Evolutionary conservation across 2,797 vertebrate genomes (phyloP).

Genomic region (Rhynchotus rufescens): DNA sequence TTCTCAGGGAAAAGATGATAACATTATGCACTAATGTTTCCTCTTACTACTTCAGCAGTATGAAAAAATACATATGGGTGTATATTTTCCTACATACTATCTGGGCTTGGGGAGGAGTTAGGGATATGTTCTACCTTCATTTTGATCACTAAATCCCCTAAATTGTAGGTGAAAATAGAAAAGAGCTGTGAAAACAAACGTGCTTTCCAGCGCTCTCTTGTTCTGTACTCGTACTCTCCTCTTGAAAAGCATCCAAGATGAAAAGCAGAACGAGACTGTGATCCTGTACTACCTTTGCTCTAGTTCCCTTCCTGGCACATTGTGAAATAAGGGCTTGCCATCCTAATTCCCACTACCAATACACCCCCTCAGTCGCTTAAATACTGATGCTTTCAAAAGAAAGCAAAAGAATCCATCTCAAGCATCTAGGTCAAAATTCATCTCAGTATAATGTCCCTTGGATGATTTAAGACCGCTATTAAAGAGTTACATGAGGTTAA

Average conservation of each 20-base stretch:
- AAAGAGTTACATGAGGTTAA: not conserved
- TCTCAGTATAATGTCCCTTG: not conserved
- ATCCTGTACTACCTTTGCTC: not conserved
- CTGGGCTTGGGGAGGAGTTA: not conserved
- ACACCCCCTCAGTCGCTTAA: not conserved
- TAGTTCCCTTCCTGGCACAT: not conserved
- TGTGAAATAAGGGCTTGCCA: not conserved
- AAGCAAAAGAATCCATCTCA: not conserved
- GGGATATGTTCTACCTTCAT: not conserved
- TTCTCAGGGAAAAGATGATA: not conserved
- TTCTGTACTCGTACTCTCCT: not conserved
- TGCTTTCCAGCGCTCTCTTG: not conserved
- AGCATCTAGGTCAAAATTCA: not conserved
- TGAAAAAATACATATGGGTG: not conserved
- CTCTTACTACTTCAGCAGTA: not conserved
- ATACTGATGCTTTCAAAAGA: not conserved
- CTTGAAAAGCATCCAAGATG: not conserved
- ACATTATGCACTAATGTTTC: not conserved
- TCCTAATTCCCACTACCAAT: not conserved
- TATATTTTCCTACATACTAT: not conserved
- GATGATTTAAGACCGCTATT: not conserved
- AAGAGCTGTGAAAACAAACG: constrained; percentile 20
- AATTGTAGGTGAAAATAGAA: not conserved
- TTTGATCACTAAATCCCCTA: not conserved
- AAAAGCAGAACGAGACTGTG: constrained; percentile 33